Evolutionary conservation across 1,140 invertebrate genomes (phyloP), one percentile per base, ranked within the genome.

Genomic region (Helicoverpa armigera): DNA sequence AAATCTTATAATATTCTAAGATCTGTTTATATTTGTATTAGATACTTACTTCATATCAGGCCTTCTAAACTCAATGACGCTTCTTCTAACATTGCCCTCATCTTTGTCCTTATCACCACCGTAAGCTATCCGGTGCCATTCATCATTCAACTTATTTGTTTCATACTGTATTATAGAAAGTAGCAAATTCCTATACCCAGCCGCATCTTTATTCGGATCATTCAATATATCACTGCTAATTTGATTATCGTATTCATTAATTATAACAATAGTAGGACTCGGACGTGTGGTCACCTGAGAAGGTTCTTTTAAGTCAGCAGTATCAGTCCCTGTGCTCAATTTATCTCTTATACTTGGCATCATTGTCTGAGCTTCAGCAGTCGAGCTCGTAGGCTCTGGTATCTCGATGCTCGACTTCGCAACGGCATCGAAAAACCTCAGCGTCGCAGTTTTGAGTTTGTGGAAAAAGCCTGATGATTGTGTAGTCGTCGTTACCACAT

Each of bases 121-220:
- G 12, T 79, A 79, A 0, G 76, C 76, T 12, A 79, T 56, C 14
- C 35, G 56, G 7, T 58, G 51, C 89, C 86, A 88, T 77, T 90
- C 87, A 65, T 85, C 69, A 81, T 88, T 90, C 4, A 90, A 18
- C 51, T 80, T 84, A 11, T 87, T 85, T 1, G 84, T 86, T 73
- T 90, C 87, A 76, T 82, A 85, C 72, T 88, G 84, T n/a, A 89
- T 84, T 80, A 90, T 83, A 23, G 89, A 87, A 14, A 88, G 80
- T 0, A 89, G 63, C 60, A 90, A 76, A 81, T 79, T 82, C 61
- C 79, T 83, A 18, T 80, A 79, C 0, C 48, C 14, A 53, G 74
- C 48, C 18, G 18, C 43, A 23, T 70, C 63, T 50, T 51, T 54
- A 63, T 60, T 83, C 9, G 18, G 29, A 51, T 82, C 43, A 14